phyloP scores from a whole-genome alignment of 2,797 vertebrate species.

The Acomys russatus region DNA sequence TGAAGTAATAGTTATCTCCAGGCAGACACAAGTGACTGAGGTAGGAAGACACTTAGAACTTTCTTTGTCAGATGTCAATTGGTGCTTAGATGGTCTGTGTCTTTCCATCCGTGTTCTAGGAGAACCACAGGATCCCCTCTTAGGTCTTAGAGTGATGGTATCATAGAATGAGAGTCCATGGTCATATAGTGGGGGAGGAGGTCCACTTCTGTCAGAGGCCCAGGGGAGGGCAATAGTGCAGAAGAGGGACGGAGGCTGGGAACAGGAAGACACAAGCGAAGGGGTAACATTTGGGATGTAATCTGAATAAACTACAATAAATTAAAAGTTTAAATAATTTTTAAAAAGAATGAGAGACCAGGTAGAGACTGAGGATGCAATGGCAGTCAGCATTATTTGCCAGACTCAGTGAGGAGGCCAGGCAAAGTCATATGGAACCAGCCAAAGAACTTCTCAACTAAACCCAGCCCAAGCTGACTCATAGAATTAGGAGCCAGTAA shows the following conservation, averaged over 20 bases:
- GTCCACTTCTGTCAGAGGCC: too few species aligned
- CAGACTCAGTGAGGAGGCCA: background rate
- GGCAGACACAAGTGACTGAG: background rate
- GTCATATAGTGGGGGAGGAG: too few species aligned
- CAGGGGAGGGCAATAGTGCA: too few species aligned
- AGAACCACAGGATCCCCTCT: background rate
- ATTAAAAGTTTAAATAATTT: too few species aligned
- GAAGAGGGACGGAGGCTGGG: too few species aligned
- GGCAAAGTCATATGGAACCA: background rate
- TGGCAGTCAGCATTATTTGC: background rate
- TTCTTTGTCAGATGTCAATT: background rate
- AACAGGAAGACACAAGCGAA: too few species aligned
- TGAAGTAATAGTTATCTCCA: background rate
- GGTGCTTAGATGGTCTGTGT: background rate
- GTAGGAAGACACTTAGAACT: background rate
- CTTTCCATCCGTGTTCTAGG: background rate
- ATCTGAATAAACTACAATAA: too few species aligned
- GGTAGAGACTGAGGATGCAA: background rate
- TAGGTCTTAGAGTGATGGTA: background rate
- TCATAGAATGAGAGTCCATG: background rate
- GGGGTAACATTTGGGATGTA: too few species aligned
- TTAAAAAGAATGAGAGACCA: background rate
- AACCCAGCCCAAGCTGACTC: background rate
- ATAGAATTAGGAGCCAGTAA: background rate
- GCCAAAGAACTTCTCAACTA: background rate